Evolutionary conservation across 2,888 invertebrate genomes (phyloP), one percentile per base, ranked within the genome.

Genomic region (Electrophaes corylata): DNA sequence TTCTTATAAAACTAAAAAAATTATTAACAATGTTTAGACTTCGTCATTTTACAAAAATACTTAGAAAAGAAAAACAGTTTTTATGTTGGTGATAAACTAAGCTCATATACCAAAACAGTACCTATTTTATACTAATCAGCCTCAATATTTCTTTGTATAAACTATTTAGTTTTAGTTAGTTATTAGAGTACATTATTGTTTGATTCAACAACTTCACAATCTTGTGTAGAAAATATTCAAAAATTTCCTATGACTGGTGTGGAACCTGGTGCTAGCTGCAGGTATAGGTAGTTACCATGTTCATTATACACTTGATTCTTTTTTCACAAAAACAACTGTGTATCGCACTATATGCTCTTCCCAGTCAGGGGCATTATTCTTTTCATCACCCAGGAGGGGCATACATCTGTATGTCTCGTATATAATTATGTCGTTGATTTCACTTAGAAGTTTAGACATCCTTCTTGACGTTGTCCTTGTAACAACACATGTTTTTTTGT

Each of bases 321-420:
- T 58, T 26, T 67, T 70, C 10, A 64, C 59, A 69, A 84, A 83
- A n/a, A 84, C 76, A 45, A 88, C 66, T 48, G 81, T 70, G 63
- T 81, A 88, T 44, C 73, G 79, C 2, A 81, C 84, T 65, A 87
- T 77, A 70, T 90, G 89, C 2, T 83, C 72, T 6, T 84, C 78
- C 90, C 88, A 90, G 56, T 81, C 70, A 0, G 87, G 88, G 6
- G 79, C 78, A 53, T 70, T 74, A 3, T 78, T 71, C 14, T 73
- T 69, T 57, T 90, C 90, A 69, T 82, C 79, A 0, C 90, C 90
- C 29, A 90, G 58, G 0, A 90, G 66, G 0, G 90, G 90, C 88
- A 90, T 90, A 67, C 88, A 87, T 58, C 84, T 73, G 62, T 90
- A 90, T 0, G 72, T 65, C 63, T 90, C 90, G 16, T 85, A 63